A percentile compares a stretch with the other conserved stretches of the same genome.
phyloP scores from a whole-genome alignment of 1,140 invertebrate species.

The Drosophila dunni region DNA sequence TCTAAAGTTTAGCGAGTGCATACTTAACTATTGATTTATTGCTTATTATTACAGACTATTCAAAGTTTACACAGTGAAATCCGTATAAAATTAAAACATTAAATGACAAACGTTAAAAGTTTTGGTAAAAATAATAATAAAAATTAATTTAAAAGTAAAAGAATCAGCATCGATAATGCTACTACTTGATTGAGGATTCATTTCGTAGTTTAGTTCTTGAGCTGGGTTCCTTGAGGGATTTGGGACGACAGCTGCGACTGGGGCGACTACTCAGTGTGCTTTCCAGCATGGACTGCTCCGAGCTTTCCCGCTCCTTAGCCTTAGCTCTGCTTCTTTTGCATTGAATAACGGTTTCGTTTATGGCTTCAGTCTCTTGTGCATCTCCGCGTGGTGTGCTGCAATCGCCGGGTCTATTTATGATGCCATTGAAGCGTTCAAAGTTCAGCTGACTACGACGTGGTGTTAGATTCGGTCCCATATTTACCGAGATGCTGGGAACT shows the following conservation, averaged over 20 bases:
- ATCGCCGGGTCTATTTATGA: background rate
- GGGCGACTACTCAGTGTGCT: slow-evolving; percentile 19
- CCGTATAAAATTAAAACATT: no score
- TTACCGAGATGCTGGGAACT: background rate
- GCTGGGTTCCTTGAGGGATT: slow-evolving; percentile 44
- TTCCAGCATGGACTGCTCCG: background rate
- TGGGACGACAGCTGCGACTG: slow-evolving; percentile 51
- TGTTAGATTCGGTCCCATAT: background rate
- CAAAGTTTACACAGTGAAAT: no score
- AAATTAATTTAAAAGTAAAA: background rate
- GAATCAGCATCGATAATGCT: background rate
- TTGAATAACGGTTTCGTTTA: background rate
- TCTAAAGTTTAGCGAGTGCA: no score
- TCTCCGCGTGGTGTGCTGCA: slow-evolving; percentile 24
- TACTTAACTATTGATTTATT: no score
- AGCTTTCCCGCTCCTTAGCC: background rate
- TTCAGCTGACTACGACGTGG: slow-evolving; percentile 21
- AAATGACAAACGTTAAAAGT: background rate
- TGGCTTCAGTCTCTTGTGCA: background rate
- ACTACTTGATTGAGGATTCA: background rate
- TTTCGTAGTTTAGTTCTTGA: slow-evolving; percentile 47
- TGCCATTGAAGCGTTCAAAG: slow-evolving; percentile 24
- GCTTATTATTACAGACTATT: no score
- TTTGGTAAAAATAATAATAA: background rate
- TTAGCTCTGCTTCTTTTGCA: background rate